Evolutionary conservation across 2,113 vertebrate genomes (phyloP).

Genomic region (Bufo gargarizans): DNA sequence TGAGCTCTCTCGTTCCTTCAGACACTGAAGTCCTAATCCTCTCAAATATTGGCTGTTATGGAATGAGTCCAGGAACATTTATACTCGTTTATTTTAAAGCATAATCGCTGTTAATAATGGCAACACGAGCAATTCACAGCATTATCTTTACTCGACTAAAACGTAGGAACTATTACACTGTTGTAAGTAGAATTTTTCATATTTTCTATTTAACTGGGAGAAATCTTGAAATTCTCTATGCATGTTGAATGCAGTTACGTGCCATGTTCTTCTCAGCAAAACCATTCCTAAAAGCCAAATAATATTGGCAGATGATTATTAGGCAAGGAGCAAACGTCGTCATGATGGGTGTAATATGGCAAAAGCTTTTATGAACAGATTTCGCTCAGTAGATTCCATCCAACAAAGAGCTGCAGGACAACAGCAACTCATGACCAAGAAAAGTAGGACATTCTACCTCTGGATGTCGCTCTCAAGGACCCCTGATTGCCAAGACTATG

Average conservation of each 20-base stretch:
- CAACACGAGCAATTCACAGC: constrained; percentile 24
- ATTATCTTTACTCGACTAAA: constrained; percentile 22
- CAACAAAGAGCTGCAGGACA: constrained; percentile 62
- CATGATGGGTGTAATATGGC: constrained; percentile 51
- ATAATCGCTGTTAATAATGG: constrained; percentile 44
- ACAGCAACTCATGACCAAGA: constrained; percentile 45
- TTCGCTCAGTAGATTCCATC: constrained; percentile 61
- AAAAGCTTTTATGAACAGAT: constrained; percentile 59
- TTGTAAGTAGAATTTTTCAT: constrained; percentile 19
- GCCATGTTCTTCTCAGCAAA: constrained; percentile 38
- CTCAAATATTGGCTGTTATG: constrained; percentile 45
- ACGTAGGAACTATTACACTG: constrained; percentile 25
- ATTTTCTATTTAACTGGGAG: constrained; percentile 8
- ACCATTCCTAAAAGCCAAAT: constrained; percentile 44
- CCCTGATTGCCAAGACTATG: constrained; percentile 53
- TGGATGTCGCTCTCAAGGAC: constrained; percentile 57
- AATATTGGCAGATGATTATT: constrained; percentile 46
- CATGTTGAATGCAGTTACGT: not conserved
- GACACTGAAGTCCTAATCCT: constrained; percentile 42
- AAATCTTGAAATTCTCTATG: constrained; percentile 40
- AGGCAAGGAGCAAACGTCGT: constrained; percentile 54
- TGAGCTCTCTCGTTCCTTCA: constrained; percentile 26
- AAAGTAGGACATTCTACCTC: constrained; percentile 66
- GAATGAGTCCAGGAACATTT: constrained; percentile 47
- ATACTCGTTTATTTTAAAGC: constrained; percentile 41